Conservation (phyloP, 1,140 invertebrate genomes). For the Aphelinus certus region DNA sequence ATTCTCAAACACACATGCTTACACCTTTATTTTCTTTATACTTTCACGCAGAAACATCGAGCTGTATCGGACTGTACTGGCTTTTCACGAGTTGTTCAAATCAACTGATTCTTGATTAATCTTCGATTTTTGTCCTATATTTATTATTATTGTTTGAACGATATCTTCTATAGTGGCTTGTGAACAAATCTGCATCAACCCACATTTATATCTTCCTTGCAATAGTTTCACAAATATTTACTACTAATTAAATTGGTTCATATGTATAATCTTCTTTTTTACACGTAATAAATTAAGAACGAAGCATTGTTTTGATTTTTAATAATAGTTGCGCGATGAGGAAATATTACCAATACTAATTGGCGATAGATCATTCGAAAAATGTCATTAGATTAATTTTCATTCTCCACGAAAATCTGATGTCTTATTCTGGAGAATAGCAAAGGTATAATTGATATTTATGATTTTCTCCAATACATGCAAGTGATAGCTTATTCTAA, state of each 20-base stretch:
- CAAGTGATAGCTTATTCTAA: background rate
- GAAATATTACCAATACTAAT: background rate
- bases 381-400: no score
- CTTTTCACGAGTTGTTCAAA: slow-evolving; percentile 52
- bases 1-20: slow-evolving; percentile 14
- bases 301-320: background rate
- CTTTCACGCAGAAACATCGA: slow-evolving; percentile 49
- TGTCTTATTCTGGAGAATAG: no score
- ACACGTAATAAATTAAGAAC: slow-evolving; percentile 39
- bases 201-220: slow-evolving; percentile 9
- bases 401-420: no score
- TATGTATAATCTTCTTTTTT: slow-evolving; percentile 43
- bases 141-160: slow-evolving; percentile 25
- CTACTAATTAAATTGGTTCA: slow-evolving; percentile 45
- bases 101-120: slow-evolving; percentile 55
- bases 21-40: slow-evolving; percentile 24
- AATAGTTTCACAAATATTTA: slow-evolving; percentile 28
- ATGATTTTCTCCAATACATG: background rate
- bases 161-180: slow-evolving; percentile 15
- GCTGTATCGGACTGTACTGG: slow-evolving; percentile 58
- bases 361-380: no score
- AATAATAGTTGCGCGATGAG: slow-evolving; percentile 23
- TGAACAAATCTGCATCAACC: slow-evolving; percentile 36
- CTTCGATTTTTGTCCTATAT: slow-evolving; percentile 15
- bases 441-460: no score